Percentiles rank a stretch among this genome's conserved stretches.
Conservation (phyloP, 2,113 vertebrate species). For the Pelusios castaneus region DNA sequence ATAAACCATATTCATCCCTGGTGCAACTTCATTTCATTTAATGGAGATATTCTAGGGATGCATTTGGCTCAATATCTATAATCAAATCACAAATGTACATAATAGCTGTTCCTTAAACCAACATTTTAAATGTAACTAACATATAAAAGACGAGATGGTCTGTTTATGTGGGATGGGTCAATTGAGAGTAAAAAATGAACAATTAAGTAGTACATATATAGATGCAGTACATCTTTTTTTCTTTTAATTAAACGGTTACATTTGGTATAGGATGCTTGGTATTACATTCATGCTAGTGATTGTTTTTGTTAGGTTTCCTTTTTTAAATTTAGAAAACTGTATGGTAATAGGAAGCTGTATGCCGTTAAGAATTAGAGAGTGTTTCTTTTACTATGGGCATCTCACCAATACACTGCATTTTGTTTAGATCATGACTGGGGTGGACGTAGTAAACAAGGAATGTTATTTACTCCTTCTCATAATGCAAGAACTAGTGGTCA, state of each 20-base stretch:
- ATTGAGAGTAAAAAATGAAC: background rate
- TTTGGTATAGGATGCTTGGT: background rate
- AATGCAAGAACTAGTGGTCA: too few species aligned
- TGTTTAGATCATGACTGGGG: background rate
- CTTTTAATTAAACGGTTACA: background rate
- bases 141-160: background rate
- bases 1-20: background rate
- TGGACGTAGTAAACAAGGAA: too few species aligned
- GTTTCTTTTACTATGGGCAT: background rate
- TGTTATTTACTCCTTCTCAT: too few species aligned
- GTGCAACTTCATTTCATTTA: background rate
- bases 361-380: background rate
- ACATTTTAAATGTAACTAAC: background rate
- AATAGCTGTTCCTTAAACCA: background rate
- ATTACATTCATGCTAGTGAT: background rate
- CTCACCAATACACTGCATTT: background rate
- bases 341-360: background rate
- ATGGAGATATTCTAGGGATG: background rate
- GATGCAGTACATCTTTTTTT: background rate
- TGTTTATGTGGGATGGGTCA: background rate
- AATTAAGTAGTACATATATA: background rate
- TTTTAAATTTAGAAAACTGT: background rate
- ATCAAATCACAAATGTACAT: background rate
- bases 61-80: background rate
- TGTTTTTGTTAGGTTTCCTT: background rate